These are phyloP conservation scores for Corynorhinus townsendii DNA, from an alignment of 2,113 vertebrate species.

Conservation along the genomic window DNA sequence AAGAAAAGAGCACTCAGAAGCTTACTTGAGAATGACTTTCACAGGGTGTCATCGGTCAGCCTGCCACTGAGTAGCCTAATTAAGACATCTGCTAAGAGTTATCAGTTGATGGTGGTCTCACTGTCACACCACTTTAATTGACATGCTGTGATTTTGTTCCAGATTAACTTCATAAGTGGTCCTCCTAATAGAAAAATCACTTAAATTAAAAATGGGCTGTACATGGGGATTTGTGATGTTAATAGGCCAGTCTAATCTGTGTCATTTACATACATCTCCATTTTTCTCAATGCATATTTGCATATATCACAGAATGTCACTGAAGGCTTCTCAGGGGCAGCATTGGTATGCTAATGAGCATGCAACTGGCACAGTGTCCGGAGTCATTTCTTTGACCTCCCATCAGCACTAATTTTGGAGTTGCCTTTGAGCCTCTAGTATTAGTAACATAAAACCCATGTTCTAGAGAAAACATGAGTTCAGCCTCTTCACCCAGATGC, in stretches of 20 bases:
- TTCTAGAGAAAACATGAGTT: not conserved
- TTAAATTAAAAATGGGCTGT: constrained; percentile 67
- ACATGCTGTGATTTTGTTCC: constrained; percentile 72
- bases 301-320: constrained; percentile 60
- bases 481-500: not conserved
- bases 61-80: constrained; percentile 58
- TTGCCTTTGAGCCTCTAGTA: constrained; percentile 4
- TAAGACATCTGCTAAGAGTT: constrained; percentile 72
- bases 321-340: constrained; percentile 53
- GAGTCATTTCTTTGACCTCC: constrained; percentile 50
- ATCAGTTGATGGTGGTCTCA: constrained; percentile 52
- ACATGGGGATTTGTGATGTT: constrained; percentile 73
- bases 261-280: constrained; percentile 74
- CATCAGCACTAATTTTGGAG: constrained; percentile 35
- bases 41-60: constrained; percentile 17
- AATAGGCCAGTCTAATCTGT: constrained; percentile 59
- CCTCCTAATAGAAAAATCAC: constrained; percentile 71
- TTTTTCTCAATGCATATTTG: constrained; percentile 65
- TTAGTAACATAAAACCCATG: constrained; percentile 8
- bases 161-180: constrained; percentile 73
- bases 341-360: constrained; percentile 58
- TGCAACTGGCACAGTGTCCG: constrained; percentile 33
- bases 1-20: not conserved
- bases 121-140: constrained; percentile 69
- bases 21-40: constrained; percentile 70